Conservation (phyloP, 2,113 vertebrate species). For the Anarrhichthys ocellatus region DNA sequence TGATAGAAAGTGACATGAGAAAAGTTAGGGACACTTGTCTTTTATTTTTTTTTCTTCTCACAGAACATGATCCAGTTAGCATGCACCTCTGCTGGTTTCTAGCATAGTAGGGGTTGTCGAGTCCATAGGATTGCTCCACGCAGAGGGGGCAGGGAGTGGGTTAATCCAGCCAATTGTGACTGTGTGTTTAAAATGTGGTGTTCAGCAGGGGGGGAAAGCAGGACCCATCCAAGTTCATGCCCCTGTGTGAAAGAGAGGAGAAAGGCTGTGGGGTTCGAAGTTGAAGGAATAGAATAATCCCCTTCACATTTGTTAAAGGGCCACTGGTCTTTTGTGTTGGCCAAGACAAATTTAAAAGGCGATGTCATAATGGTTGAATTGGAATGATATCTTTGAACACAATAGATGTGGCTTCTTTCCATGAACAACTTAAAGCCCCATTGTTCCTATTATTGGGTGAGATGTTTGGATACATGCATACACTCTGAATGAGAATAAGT, state of each 20-base stretch:
- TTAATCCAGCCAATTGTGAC: slow-evolving; percentile 96
- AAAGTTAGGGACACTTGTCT: slow-evolving; percentile 99
- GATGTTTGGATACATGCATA: slow-evolving; percentile 84
- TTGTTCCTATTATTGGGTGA: slow-evolving; percentile 83
- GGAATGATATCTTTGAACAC: slow-evolving; percentile 84
- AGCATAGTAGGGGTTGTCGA: slow-evolving; percentile 90
- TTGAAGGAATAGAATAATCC: slow-evolving; percentile 91
- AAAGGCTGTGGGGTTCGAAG: slow-evolving; percentile 85
- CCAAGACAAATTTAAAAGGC: slow-evolving; percentile 84
- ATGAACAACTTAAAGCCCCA: slow-evolving; percentile 81
- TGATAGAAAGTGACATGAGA: slow-evolving; percentile 98
- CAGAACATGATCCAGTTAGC: slow-evolving; percentile 99
- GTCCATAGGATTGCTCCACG: slow-evolving; percentile 88
- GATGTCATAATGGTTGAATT: slow-evolving; percentile 85
- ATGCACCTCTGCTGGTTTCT: slow-evolving; percentile 94
- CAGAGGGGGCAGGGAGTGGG: slow-evolving; percentile 77
- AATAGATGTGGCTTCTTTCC: slow-evolving; percentile 84
- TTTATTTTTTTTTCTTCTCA: slow-evolving; percentile 86
- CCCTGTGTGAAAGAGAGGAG: slow-evolving; percentile 87
- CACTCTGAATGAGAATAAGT: slow-evolving; percentile 82
- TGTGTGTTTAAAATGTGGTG: slow-evolving; percentile 93
- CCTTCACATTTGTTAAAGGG: slow-evolving; percentile 90
- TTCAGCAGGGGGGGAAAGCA: slow-evolving; percentile 88
- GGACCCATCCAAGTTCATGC: slow-evolving; percentile 88
- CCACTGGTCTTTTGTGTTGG: slow-evolving; percentile 84